Percentiles rank a stretch among this genome's conserved stretches.
Conservation (phyloP, 2,888 invertebrate genomes). For the Tetrapedia diversipes region DNA sequence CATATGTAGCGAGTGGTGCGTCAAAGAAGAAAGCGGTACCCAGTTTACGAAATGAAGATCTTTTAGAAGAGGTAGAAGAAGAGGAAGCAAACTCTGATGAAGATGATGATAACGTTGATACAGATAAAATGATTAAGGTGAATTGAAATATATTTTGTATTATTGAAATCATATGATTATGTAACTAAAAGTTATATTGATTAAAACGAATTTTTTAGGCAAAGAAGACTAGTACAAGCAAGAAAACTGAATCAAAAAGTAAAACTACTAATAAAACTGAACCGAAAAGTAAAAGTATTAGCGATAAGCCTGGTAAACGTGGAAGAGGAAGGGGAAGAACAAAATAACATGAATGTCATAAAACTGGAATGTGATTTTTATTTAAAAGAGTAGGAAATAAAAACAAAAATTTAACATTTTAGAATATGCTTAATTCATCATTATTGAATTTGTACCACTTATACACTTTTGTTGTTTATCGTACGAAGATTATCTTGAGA, state of each 20-base stretch:
- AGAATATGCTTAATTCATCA: constrained; percentile 13
- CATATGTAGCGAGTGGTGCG: constrained; percentile 88
- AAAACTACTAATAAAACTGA: constrained; percentile 55
- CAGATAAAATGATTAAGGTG: constrained; percentile 92
- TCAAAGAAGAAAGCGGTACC: constrained; percentile 85
- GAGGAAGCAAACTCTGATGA: constrained; percentile 81
- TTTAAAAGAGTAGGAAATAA: constrained; percentile 26
- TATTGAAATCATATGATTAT: constrained; percentile 1
- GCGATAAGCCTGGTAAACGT: constrained; percentile 64
- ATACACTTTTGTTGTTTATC: constrained; percentile 10
- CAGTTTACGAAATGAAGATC: constrained; percentile 81
- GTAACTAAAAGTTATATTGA: constrained; percentile 1
- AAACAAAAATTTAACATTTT: constrained; percentile 9
- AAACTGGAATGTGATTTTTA: constrained; percentile 48
- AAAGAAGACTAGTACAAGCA: constrained; percentile 68
- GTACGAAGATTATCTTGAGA: too few relatives aligned
- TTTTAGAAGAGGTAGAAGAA: constrained; percentile 81
- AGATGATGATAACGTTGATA: constrained; percentile 86
- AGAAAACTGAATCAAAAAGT: constrained; percentile 56
- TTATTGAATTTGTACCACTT: not conserved
- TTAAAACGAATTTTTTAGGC: constrained; percentile 57
- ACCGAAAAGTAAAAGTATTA: constrained; percentile 55
- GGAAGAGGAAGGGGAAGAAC: constrained; percentile 74
- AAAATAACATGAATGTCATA: constrained; percentile 58
- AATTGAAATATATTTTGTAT: constrained; percentile 44